phyloP scores from a whole-genome alignment of 1,140 invertebrate species.

The Leptinotarsa defecta region DNA sequence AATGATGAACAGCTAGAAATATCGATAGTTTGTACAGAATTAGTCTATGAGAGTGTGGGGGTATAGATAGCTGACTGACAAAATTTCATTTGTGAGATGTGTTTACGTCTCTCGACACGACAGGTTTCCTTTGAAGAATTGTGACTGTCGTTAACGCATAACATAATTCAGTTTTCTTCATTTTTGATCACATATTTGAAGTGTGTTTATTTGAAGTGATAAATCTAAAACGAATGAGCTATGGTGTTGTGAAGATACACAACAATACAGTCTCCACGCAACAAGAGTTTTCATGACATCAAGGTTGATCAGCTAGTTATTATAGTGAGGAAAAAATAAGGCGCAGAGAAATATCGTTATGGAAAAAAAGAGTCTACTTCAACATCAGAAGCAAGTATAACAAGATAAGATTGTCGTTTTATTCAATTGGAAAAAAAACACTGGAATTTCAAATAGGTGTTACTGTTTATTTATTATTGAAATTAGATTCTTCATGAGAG shows the following conservation, averaged over 20 bases:
- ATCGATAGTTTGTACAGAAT: no score
- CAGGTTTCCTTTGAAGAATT: not conserved
- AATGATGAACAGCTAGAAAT: no score
- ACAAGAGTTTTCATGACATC: slow-evolving; percentile 30
- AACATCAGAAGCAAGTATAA: slow-evolving; percentile 21
- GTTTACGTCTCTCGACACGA: no score
- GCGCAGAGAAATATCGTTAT: slow-evolving; percentile 30
- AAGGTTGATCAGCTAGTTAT: slow-evolving; percentile 29
- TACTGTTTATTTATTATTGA: no score
- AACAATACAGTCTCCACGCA: not conserved
- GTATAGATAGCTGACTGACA: no score
- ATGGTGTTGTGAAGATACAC: not conserved
- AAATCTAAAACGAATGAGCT: not conserved
- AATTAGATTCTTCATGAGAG: no score
- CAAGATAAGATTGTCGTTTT: no score
- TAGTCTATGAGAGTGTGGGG: no score
- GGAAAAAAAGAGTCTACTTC: slow-evolving; percentile 25
- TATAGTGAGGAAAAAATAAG: slow-evolving; percentile 35
- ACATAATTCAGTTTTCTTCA: slow-evolving; percentile 10
- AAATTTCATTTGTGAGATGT: no score
- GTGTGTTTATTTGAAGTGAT: slow-evolving; percentile 2
- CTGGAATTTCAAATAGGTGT: no score
- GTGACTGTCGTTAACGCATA: not conserved
- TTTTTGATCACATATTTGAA: not conserved
- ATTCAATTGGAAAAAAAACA: no score